These are phyloP conservation scores for Leguminivora glycinivorella DNA, from an alignment of 1,140 invertebrate genomes.

Conservation along the genomic window DNA sequence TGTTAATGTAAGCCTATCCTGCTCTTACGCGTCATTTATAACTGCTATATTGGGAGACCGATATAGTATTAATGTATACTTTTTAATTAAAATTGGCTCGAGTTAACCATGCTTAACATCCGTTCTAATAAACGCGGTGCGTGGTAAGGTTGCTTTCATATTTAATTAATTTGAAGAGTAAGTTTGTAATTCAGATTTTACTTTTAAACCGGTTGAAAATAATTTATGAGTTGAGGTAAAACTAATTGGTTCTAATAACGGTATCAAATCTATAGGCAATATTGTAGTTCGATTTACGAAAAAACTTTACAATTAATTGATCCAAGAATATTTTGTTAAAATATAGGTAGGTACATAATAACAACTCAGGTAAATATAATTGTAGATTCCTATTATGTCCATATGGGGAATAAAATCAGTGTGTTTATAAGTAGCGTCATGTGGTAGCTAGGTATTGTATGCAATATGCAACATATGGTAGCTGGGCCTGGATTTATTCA, in stretches of 20 bases:
- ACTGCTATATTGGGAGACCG: slow-evolving; percentile 42
- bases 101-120: slow-evolving; percentile 74
- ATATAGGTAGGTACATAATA: neutral
- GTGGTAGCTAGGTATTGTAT: slow-evolving; percentile 18
- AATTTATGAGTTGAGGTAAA: slow-evolving; percentile 46
- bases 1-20: slow-evolving; percentile 70
- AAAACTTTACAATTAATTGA: no score
- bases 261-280: neutral
- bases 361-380: neutral
- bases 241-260: slow-evolving; percentile 31
- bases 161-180: slow-evolving; percentile 65
- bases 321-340: no score
- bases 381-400: neutral
- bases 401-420: slow-evolving; percentile 3
- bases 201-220: slow-evolving; percentile 40
- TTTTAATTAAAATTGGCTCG: slow-evolving; percentile 64
- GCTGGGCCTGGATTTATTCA: slow-evolving; percentile 32
- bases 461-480: slow-evolving; percentile 27
- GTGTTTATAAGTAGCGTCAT: slow-evolving; percentile 30
- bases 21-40: slow-evolving; percentile 47
- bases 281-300: neutral
- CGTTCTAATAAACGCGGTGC: slow-evolving; percentile 56
- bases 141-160: slow-evolving; percentile 58
- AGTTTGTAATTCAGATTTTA: slow-evolving; percentile 54
- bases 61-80: slow-evolving; percentile 40